phyloP scores from a whole-genome alignment of 1,140 invertebrate genomes.

The Pogonomyrmex californicus region DNA sequence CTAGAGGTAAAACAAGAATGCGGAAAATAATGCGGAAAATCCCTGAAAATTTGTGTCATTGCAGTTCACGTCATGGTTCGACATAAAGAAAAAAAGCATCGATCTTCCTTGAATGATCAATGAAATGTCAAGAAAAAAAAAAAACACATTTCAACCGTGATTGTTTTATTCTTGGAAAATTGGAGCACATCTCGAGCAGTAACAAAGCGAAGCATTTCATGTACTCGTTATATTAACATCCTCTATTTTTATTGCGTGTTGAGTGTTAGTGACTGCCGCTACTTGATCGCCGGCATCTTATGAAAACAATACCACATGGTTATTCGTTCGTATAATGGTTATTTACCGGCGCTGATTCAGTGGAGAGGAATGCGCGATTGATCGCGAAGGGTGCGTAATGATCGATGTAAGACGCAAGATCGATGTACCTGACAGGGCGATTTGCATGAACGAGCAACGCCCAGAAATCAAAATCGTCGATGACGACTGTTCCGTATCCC shows the following conservation, averaged over 20 bases:
- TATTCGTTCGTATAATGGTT: conserved; percentile 48
- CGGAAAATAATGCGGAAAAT: background rate
- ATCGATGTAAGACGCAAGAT: conserved; percentile 54
- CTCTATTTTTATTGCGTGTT: conserved; percentile 36
- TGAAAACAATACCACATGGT: conserved; percentile 54
- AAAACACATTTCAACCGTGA: background rate
- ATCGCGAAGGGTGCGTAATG: conserved; percentile 62
- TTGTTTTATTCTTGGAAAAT: conserved; percentile 24
- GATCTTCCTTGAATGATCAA: background rate
- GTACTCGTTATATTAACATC: conserved; percentile 32
- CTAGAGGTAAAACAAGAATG: background rate
- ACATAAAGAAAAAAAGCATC: background rate
- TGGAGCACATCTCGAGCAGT: background rate
- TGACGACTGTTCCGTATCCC: conserved; percentile 10
- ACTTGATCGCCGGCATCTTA: conserved; percentile 20
- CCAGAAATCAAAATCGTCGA: conserved; percentile 66
- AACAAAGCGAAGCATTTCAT: conserved; percentile 45
- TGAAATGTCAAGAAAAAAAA: background rate
- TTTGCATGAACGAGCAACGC: conserved; percentile 65
- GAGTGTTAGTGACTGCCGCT: background rate
- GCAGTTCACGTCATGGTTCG: background rate
- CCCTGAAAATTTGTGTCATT: background rate
- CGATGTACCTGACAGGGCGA: conserved; percentile 53
- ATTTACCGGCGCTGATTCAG: conserved; percentile 64
- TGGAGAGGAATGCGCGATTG: conserved; percentile 51